A percentile compares a stretch with the other conserved stretches of the same genome.
Evolutionary conservation across 2,888 invertebrate species (phyloP).

Genomic region (Nomada ruficornis): DNA sequence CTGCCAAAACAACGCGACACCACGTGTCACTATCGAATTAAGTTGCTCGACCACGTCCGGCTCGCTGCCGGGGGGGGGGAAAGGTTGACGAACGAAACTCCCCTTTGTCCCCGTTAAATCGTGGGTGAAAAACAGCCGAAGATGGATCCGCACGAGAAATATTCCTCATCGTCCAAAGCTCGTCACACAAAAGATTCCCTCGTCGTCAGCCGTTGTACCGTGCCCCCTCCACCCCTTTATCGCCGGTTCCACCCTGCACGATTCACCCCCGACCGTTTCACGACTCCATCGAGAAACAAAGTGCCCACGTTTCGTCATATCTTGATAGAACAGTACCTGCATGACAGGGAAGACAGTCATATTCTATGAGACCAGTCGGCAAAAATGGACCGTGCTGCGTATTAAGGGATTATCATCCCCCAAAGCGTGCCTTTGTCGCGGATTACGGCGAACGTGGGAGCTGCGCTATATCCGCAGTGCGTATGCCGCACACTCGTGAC

Average conservation of each 20-base stretch:
- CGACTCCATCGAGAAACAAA: constrained; percentile 14
- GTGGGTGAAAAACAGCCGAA: constrained; percentile 11
- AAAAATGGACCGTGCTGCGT: neutral
- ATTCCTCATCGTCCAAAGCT: constrained; percentile 44
- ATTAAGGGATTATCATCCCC: constrained; percentile 39
- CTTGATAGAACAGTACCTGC: neutral
- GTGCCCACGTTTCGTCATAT: constrained; percentile 8
- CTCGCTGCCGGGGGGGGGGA: neutral
- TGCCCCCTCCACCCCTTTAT: neutral
- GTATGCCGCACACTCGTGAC: constrained; percentile 59
- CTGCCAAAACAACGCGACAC: neutral
- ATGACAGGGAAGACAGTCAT: neutral
- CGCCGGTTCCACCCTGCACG: neutral
- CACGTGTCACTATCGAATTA: neutral
- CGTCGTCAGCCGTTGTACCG: neutral
- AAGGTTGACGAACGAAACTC: constrained; percentile 18
- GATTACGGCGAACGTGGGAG: neutral
- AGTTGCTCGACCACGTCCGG: constrained; percentile 8
- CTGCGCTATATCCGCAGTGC: constrained; percentile 61
- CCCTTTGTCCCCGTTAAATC: constrained; percentile 44
- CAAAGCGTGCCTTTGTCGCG: constrained; percentile 26
- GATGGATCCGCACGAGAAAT: constrained; percentile 35
- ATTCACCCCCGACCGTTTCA: constrained; percentile 1
- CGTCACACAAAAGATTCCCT: constrained; percentile 36
- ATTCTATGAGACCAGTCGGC: neutral